Evolutionary conservation across 2,113 vertebrate species (phyloP), one percentile per base, ranked within the genome.

Genomic region (Aspiorhynchus laticeps): DNA sequence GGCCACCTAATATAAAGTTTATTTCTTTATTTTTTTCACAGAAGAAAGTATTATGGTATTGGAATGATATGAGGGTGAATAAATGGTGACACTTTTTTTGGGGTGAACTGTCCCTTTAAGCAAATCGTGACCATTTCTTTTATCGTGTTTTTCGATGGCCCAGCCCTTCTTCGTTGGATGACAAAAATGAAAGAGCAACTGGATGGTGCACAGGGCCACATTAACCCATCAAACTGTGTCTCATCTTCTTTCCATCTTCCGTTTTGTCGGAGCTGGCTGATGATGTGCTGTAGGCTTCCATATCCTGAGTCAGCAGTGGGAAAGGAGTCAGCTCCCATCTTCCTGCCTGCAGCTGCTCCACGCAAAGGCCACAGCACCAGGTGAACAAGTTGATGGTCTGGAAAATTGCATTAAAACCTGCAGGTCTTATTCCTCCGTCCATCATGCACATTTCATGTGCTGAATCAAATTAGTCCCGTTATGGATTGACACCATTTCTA

Each of bases 381-480:
- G 88, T 85, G 11, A 89, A 88, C 80, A 73, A 90, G 90, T 93
- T 93, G 93, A 95, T 95, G 94, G 93, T 87, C 93, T 94, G 94
- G 93, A 95, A 95, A 95, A 95, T 96, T 94, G 91, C 92, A 90
- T 93, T 95, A 93, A 93, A 94, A 93, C 91, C 93, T 94, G 88
- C 91, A 93, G 93, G 93, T 95, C 93, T 91, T 93, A 92, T 93
- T 94, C 92, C 83, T 87, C 88, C 51, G 91, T 89, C 88, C 91
- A 89, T 93, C 91, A 91, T 90, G 88, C 83, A 26, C 67, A 51
- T 93, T 87, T 88, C 88, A 93, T 56, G 73, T 89, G 90, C 82
- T 74, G 83, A 91, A 93, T 93, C 85, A 92, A 94, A 94, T 95
- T 92, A 92, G 92, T 88, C 71, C 86, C 63, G 87, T 90, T 91